Evolutionary conservation across 2,113 vertebrate genomes (phyloP), one percentile per base, ranked within the genome.

Genomic region (Cavia porcellus): DNA sequence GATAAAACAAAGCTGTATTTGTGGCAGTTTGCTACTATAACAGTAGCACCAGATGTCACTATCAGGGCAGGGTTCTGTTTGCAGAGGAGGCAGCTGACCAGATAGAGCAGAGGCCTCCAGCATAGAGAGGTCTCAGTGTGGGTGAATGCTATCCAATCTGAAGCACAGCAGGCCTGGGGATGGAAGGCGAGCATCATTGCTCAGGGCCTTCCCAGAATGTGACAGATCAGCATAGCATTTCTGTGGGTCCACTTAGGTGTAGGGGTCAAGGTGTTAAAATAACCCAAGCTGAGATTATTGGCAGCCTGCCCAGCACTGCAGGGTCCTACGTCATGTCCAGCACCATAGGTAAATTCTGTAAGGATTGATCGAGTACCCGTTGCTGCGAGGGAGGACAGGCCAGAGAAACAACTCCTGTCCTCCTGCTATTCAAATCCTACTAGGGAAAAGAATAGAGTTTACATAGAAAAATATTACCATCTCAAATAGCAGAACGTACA

Each of bases 261-360:
- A 42, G 19, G 25, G 62, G 32, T 72, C 5, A 1, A 61, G 57
- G 38, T 50, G 15, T 25, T 25, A n/a, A 24, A 2, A n/a, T 52
- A 45, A 35, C 14, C 22, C 25, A 3, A 15, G 24, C 32, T 25
- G 5, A 24, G 6, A 19, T 75, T 7, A 5, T 14, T 9, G 22
- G 42, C 47, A 0, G 0, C 52, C 91, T 47, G 2, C 0, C 0
- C 32, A 10, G 55, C 17, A 20, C 38, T 1, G 45, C 11, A 64
- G 85, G 28, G 14, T 42, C 45, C 35, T 66, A 47, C 62, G 14
- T 4, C 0, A 0, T 3, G 25, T 11, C 1, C 38, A 47, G 30
- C 47, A 22, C 11, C 1, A 1, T 1, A 7, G 20, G 62, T 10
- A 7, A 15, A 12, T 10, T 19, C 35, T 6, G 1, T n/a, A 17